A percentile compares a stretch with the other conserved stretches of the same genome.
Conservation (phyloP, 2,113 vertebrate species). For the Pica pica region DNA sequence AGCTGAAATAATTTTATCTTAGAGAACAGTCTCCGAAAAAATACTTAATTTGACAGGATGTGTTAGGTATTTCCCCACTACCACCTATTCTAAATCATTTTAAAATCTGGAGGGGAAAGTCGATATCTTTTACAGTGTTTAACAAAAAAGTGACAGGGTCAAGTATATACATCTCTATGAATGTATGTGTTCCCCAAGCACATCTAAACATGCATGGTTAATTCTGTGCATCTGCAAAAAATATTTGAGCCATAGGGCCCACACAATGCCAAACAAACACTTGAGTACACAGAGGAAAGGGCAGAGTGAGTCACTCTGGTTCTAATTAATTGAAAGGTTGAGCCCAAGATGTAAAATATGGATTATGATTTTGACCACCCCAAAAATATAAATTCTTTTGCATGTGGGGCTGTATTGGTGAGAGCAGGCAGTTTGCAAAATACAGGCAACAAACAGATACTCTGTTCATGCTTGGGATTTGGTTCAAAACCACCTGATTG, state of each 20-base stretch:
- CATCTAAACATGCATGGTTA: conserved; percentile 41
- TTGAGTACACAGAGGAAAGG: neutral
- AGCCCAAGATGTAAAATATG: neutral
- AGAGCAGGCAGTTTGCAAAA: neutral
- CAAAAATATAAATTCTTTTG: neutral
- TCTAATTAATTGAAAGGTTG: conserved; percentile 14
- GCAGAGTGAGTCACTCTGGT: neutral
- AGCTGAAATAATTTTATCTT: conserved; percentile 19
- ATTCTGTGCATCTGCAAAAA: conserved; percentile 54
- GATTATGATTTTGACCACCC: neutral
- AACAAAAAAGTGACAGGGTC: conserved; percentile 39
- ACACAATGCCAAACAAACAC: conserved; percentile 46
- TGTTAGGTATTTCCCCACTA: conserved; percentile 25
- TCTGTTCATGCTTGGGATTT: neutral
- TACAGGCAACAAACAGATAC: neutral
- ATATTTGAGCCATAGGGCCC: conserved; percentile 27
- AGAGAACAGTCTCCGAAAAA: conserved; percentile 12
- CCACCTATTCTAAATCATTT: conserved; percentile 31
- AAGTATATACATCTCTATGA: conserved; percentile 5
- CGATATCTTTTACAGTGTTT: conserved; percentile 33
- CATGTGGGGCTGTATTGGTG: neutral
- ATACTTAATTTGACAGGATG: conserved; percentile 3
- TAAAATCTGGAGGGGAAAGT: conserved; percentile 35
- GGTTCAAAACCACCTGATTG: neutral
- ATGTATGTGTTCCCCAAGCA: conserved; percentile 25